Base-by-base conservation (phyloP, 2,113 vertebrate genomes). In the Corythornis vintsioides region DNA sequence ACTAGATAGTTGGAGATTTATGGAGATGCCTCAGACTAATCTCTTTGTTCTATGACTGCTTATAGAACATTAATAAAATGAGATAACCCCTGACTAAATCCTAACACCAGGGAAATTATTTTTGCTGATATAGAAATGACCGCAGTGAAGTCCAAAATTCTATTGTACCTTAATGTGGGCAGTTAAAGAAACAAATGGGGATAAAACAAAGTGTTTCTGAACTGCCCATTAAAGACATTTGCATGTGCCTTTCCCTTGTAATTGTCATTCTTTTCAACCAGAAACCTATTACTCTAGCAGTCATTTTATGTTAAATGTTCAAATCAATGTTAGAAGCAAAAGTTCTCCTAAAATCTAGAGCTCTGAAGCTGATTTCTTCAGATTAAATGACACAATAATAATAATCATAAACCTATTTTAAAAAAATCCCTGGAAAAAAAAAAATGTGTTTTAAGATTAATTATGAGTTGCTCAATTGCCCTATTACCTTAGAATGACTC, bases 161-260 rank as follows among this genome's bases (percentile, higher is more conserved):
- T 82, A 82, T 67, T 93, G 81, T 96, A 83, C 90, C 86, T 96
- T 96, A 90, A 96, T 79, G 35, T 84, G 74, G 75, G 52, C 59
- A 94, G 53, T 63, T 84, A 89, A 93, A 92, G 93, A 92, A 94
- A 91, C 91, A 95, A 94, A 90, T 92, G 83, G 94, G 89, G 89
- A 90, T 88, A 89, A 96, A 95, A 89, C 72, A 74, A 85, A 94
- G 57, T 79, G 92, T 92, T 94, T 80, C 92, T 93, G 73, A 95
- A 95, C 96, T 94, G 77, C 65, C 77, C 80, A 35, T 78, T 89
- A 83, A 83, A 96, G 57, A 96, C 72, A 95, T 89, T 94, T 97
- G 92, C 71, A 95, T 96, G 96, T 96, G 89, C 88, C 75, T 97
- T 96, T 97, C 76, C 94, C 90, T 96, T 59, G 70, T 95, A 85